A percentile compares a stretch with the other conserved stretches of the same genome.
Conservation (phyloP, 1,140 invertebrate genomes). For the Drosophila sp. region DNA sequence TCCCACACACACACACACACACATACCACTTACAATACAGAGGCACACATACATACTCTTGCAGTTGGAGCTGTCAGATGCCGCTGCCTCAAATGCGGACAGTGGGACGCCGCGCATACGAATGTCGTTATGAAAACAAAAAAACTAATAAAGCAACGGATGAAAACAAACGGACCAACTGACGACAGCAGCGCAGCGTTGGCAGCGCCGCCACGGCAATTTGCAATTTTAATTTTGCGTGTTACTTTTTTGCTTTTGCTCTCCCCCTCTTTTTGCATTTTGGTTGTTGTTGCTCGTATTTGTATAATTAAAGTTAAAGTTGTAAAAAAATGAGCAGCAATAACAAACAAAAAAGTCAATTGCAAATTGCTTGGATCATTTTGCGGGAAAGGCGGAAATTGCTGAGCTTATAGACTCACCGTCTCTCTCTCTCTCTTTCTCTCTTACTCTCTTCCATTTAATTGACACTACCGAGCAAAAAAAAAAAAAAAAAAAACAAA, state of each 20-base stretch:
- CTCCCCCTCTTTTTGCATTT: conserved; percentile 22
- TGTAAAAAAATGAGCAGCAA: conserved; percentile 61
- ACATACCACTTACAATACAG: conserved; percentile 12
- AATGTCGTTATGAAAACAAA: conserved; percentile 81
- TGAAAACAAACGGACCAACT: conserved; percentile 71
- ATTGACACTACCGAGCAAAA: conserved; percentile 50
- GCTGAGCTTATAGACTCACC: conserved; percentile 34
- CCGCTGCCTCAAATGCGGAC: conserved; percentile 32
- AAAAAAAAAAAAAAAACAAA: conserved; percentile 29
- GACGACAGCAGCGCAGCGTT: conserved; percentile 31
- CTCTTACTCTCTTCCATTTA: conserved; percentile 34
- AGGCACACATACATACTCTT: conserved; percentile 10
- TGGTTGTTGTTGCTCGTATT: conserved; percentile 41
- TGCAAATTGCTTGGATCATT: conserved; percentile 67
- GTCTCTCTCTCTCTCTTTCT: conserved; percentile 18
- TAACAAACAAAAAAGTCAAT: conserved; percentile 52
- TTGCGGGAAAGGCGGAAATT: conserved; percentile 67
- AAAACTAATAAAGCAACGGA: conserved; percentile 80
- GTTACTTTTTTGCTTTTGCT: conserved; percentile 36
- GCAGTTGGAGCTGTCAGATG: conserved; percentile 6
- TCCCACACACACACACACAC: conserved; percentile 15
- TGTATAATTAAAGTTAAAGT: conserved; percentile 70
- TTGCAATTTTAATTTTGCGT: conserved; percentile 77
- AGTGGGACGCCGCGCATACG: conserved; percentile 57
- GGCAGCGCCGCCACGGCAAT: conserved; percentile 53